phyloP scores from a whole-genome alignment of 2,797 vertebrate genomes.

The Cossypha dichroa region DNA sequence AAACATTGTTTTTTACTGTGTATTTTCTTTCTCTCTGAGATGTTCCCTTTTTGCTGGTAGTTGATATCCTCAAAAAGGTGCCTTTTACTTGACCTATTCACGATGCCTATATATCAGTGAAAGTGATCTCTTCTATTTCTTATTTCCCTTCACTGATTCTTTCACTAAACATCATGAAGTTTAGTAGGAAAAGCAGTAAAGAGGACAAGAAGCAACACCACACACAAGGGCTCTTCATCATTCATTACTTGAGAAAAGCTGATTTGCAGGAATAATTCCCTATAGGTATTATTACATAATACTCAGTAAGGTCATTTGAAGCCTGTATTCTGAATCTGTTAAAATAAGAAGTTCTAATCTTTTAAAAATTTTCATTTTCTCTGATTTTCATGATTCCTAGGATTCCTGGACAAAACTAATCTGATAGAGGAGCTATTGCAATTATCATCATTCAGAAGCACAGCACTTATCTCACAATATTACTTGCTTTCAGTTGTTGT shows the following conservation, averaged over 20 bases:
- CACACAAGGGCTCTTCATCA: neutral
- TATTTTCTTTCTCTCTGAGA: neutral
- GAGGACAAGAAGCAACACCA: neutral
- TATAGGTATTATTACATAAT: slow-evolving; percentile 25
- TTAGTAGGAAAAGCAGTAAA: neutral
- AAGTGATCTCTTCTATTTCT: neutral
- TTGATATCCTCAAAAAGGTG: neutral
- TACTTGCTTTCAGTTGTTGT: neutral
- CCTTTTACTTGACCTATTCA: neutral
- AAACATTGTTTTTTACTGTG: neutral
- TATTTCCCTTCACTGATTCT: neutral
- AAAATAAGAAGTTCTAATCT: slow-evolving; percentile 2
- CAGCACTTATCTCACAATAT: neutral
- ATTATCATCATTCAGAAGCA: neutral
- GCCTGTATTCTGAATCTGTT: neutral
- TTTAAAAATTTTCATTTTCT: slow-evolving; percentile 3
- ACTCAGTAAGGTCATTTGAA: slow-evolving; percentile 19
- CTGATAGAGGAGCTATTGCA: neutral
- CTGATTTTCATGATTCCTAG: neutral
- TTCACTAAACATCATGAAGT: neutral
- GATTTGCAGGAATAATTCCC: slow-evolving; percentile 28
- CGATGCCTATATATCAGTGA: neutral
- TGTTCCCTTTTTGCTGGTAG: neutral
- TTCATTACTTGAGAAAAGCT: slow-evolving; percentile 29
- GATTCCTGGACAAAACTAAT: neutral